phyloP scores from a whole-genome alignment of 1,140 invertebrate genomes.

The Pogonomyrmex californicus region DNA sequence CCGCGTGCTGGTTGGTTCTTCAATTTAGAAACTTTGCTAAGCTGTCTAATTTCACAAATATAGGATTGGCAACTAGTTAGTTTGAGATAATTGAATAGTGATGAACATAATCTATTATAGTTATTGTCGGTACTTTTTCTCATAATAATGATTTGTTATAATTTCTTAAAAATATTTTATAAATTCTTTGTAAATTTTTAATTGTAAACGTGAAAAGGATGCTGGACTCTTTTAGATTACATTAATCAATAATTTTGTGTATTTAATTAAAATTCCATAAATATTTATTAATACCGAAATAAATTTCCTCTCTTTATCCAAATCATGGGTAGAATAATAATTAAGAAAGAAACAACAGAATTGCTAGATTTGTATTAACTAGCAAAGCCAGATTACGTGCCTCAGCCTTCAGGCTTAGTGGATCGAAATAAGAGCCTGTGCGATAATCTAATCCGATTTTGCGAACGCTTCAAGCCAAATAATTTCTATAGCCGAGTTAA shows the following conservation, averaged over 20 bases:
- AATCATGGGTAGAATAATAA: not conserved
- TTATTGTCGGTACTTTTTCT: not conserved
- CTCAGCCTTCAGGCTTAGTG: slow-evolving; percentile 1
- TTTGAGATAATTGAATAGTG: not conserved
- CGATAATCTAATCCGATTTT: slow-evolving; percentile 28
- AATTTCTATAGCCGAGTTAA: slow-evolving; percentile 4
- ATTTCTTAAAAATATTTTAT: too few species aligned
- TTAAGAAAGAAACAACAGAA: not conserved
- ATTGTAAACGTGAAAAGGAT: not conserved
- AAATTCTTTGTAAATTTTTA: not conserved
- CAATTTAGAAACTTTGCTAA: not conserved
- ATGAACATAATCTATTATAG: not conserved
- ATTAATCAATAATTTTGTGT: slow-evolving; percentile 2
- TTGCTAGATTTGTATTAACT: not conserved
- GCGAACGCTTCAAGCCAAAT: not conserved
- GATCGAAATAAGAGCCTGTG: slow-evolving; percentile 56
- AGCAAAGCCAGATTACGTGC: slow-evolving; percentile 16
- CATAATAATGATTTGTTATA: not conserved
- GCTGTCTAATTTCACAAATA: not conserved
- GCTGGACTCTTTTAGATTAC: not conserved
- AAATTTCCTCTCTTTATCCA: not conserved
- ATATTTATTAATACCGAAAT: not conserved
- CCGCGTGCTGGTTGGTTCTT: not conserved
- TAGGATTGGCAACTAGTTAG: not conserved
- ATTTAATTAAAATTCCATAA: not conserved